Percentiles rank a stretch among this genome's conserved stretches.
Conservation (phyloP, 2,888 invertebrate species). For the Patella ulyssiponensis region DNA sequence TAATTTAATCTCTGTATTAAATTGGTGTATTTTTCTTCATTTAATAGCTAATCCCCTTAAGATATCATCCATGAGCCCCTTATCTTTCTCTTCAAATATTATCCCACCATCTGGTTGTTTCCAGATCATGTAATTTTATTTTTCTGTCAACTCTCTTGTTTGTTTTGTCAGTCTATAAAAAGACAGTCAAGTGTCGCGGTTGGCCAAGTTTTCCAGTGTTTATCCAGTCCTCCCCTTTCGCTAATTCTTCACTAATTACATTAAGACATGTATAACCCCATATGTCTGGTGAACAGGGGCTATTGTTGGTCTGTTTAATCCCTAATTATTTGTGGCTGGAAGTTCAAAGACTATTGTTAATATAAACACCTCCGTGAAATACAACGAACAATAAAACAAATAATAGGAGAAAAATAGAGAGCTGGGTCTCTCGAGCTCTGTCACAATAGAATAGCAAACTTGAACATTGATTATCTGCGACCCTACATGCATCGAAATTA, state of each 20-base stretch:
- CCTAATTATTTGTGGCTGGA: not conserved
- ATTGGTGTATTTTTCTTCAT: too few relatives aligned
- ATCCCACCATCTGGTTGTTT: too few relatives aligned
- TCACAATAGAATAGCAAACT: too few relatives aligned
- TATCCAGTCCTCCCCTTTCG: not conserved
- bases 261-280: not conserved
- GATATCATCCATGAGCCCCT: too few relatives aligned
- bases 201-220: not conserved
- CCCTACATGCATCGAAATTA: too few relatives aligned
- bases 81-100: too few relatives aligned
- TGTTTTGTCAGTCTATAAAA: constrained; percentile 8
- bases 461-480: too few relatives aligned
- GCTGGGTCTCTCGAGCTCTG: too few relatives aligned
- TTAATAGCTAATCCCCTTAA: too few relatives aligned
- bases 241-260: constrained; percentile 7
- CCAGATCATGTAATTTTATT: too few relatives aligned
- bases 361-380: constrained; percentile 3
- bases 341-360: constrained; percentile 4
- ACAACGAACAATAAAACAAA: not conserved
- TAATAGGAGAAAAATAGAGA: too few relatives aligned
- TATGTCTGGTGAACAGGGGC: constrained; percentile 11
- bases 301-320: constrained; percentile 9
- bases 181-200: not conserved
- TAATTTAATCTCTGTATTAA: too few relatives aligned
- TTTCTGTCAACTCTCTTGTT: not conserved